Evolutionary conservation across 2,113 vertebrate species (phyloP), one percentile per base, ranked within the genome.

Genomic region (Pomatostomus ruficeps): DNA sequence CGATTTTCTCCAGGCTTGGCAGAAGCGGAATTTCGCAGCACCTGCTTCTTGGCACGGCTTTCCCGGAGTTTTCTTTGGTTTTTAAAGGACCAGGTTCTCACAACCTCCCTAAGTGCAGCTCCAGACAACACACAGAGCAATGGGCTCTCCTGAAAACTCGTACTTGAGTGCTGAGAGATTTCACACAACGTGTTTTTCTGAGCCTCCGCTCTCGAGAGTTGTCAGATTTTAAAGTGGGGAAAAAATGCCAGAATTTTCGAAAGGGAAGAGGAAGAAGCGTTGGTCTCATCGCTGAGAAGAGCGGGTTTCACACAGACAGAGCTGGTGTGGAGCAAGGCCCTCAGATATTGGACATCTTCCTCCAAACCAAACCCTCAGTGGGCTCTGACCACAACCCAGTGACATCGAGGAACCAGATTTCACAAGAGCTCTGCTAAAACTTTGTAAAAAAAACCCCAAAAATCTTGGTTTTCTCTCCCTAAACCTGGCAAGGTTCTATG

Each of bases 361-460:
- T 46, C 23, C 21, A 52, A 17, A 43, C 17, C 48, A 42, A 78
- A 63, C 33, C 74, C 63, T 70, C 48, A 20, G 23, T 8, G 28
- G 59, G 33, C 55, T 85, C 57, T 66, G 54, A 67, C 67, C 40
- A 86, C 59, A 68, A 59, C 7, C 38, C 76, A 40, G 36, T 14
- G 42, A 49, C 49, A 77, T 5, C 2, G 2, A 94, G 66, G 62
- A 92, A 92, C 0, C 6, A 70, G 36, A 63, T 38, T 67, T 82
- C 49, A 57, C 12, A 49, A 61, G 3, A 31, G 8, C 31, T 58
- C 12, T 68, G 43, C 31, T 63, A 42, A 82, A 71, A 36, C 5
- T 46, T 14, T 9, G 1, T 1, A 31, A 14, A 57, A 26, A 25
- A 6, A n/a, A n/a, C n/a, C n/a, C n/a, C n/a, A 15, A 43, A 46